Conservation (phyloP, 2,888 invertebrate genomes). For the Lobophora halterata region DNA sequence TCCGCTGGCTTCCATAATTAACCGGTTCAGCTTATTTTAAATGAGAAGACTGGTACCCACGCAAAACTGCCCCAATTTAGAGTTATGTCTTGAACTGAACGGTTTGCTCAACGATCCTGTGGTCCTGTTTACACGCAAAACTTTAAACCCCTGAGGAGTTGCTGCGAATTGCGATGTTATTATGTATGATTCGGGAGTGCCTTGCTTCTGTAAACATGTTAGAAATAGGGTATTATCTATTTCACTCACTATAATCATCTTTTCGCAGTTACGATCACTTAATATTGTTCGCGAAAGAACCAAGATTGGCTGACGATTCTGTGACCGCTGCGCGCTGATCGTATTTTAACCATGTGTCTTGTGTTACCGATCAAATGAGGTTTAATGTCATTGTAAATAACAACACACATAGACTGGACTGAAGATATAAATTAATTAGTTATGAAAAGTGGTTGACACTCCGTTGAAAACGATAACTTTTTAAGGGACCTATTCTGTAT, state of each 20-base stretch:
- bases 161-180: conserved; percentile 33
- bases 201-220: conserved; percentile 2
- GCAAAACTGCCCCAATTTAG: conserved; percentile 45
- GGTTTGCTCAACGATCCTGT: conserved; percentile 34
- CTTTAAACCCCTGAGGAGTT: conserved; percentile 35
- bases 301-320: no score
- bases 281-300: no score
- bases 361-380: no score
- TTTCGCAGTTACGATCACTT: not conserved
- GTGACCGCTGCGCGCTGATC: no score
- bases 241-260: no score
- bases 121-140: conserved; percentile 41
- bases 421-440: no score
- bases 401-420: no score
- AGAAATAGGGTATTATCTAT: not conserved
- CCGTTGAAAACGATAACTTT: no score
- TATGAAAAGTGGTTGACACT: no score
- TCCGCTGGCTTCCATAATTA: conserved; percentile 63
- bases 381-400: no score
- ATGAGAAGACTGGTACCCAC: conserved; percentile 45
- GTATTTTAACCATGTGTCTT: no score
- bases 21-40: conserved; percentile 66
- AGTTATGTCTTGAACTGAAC: conserved; percentile 47
- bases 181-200: conserved; percentile 25
- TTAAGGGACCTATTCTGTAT: no score